Conservation (phyloP, 2,113 vertebrate species). For the Hepsetus odoe region DNA sequence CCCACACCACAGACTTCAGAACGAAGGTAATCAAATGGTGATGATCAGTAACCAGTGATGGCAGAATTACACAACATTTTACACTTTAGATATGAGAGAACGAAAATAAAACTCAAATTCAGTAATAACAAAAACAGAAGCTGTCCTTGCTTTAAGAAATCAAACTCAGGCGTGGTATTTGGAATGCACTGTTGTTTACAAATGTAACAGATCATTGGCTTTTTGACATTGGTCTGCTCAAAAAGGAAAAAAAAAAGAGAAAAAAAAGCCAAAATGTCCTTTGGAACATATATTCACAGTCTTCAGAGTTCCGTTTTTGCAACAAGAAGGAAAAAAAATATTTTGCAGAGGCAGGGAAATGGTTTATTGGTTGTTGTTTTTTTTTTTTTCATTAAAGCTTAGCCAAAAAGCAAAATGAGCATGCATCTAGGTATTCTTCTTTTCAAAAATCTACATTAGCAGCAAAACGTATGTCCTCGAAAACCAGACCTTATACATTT, state of each 20-base stretch:
- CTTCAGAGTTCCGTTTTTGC: constrained; percentile 96
- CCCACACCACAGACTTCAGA: constrained; percentile 65
- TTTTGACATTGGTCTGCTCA: constrained; percentile 81
- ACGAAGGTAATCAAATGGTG: constrained; percentile 65
- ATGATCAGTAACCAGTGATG: constrained; percentile 81
- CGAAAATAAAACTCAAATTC: constrained; percentile 75
- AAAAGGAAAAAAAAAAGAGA: constrained; percentile 80
- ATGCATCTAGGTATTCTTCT: constrained; percentile 83
- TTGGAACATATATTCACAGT: constrained; percentile 94
- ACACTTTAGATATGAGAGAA: constrained; percentile 73
- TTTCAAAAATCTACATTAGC: constrained; percentile 86
- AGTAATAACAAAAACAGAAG: constrained; percentile 75
- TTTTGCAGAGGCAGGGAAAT: constrained; percentile 82
- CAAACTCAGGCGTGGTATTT: constrained; percentile 77
- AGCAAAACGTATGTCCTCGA: constrained; percentile 87
- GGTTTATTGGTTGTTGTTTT: constrained; percentile 81
- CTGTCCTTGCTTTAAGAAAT: constrained; percentile 82
- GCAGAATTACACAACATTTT: constrained; percentile 92
- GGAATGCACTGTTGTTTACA: constrained; percentile 89
- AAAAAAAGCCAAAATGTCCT: constrained; percentile 79
- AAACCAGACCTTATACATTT: constrained; percentile 84
- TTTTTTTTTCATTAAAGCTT: constrained; percentile 86
- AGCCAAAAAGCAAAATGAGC: constrained; percentile 85
- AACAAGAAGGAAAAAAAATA: constrained; percentile 81
- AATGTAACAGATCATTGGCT: constrained; percentile 82